phyloP scores from a whole-genome alignment of 2,888 invertebrate species.

The Harpalus rubripes region DNA sequence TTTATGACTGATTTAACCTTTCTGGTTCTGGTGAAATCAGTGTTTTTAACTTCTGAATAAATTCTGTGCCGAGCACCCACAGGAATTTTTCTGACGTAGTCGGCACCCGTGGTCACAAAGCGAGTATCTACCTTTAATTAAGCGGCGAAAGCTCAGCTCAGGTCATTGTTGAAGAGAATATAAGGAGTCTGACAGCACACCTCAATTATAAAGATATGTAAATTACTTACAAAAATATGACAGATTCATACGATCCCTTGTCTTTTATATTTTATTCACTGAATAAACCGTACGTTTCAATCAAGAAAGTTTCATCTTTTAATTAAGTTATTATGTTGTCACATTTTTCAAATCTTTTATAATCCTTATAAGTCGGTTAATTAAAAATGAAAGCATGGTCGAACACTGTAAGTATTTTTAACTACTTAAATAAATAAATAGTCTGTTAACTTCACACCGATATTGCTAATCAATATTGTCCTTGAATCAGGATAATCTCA shows the following conservation, averaged over 20 bases:
- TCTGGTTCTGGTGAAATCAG: no score
- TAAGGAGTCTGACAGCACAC: no score
- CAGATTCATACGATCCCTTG: not conserved
- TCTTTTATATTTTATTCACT: not conserved
- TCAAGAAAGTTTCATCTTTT: not conserved
- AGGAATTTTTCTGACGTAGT: no score
- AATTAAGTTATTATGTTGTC: slow-evolving; percentile 35
- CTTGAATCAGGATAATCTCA: slow-evolving; percentile 23
- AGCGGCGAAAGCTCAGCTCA: no score
- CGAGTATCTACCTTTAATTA: no score
- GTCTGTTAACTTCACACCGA: not conserved
- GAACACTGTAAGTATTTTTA: not conserved
- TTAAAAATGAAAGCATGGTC: slow-evolving; percentile 2
- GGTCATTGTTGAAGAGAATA: no score
- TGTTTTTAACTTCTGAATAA: no score
- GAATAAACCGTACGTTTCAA: slow-evolving; percentile 12
- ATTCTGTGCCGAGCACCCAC: no score
- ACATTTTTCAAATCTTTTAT: slow-evolving; percentile 29
- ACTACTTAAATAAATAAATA: not conserved
- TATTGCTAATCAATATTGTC: slow-evolving; percentile 8
- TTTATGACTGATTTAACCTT: no score
- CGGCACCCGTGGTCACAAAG: no score
- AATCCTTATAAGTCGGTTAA: slow-evolving; percentile 13
- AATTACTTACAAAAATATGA: not conserved
- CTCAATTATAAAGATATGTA: not conserved